Conservation (phyloP, 1,140 invertebrate species). For the Epicauta chinensis region DNA sequence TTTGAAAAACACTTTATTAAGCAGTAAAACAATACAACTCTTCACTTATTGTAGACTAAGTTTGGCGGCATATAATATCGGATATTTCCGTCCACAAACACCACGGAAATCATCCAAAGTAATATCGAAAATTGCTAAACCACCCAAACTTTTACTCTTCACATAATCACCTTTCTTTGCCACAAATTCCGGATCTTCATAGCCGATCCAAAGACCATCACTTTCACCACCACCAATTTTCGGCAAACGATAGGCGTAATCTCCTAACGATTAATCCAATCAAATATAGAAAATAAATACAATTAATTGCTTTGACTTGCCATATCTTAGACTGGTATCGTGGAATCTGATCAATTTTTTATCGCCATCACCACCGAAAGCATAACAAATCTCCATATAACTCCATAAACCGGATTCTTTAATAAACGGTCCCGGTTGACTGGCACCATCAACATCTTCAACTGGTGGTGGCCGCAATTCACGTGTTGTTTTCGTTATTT, state of each 20-base stretch:
- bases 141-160: slow-evolving; percentile 68
- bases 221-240: slow-evolving; percentile 52
- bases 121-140: slow-evolving; percentile 73
- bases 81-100: too few species aligned
- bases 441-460: slow-evolving; percentile 53
- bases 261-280: slow-evolving; percentile 45
- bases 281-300: not conserved
- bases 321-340: slow-evolving; percentile 35
- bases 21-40: too few species aligned
- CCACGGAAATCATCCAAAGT: slow-evolving; percentile 80
- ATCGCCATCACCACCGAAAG: slow-evolving; percentile 55
- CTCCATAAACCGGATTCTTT: slow-evolving; percentile 67
- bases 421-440: slow-evolving; percentile 62
- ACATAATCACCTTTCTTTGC: slow-evolving; percentile 73
- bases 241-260: slow-evolving; percentile 66
- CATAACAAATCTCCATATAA: slow-evolving; percentile 74
- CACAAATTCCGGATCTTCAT: slow-evolving; percentile 81
- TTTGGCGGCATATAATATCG: too few species aligned
- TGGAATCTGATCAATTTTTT: slow-evolving; percentile 34
- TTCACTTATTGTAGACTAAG: too few species aligned
- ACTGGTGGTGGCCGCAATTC: slow-evolving; percentile 70
- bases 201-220: slow-evolving; percentile 81
- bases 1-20: too few species aligned
- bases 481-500: slow-evolving; percentile 63
- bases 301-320: slow-evolving; percentile 17